These are phyloP conservation scores for Pelecanus crispus DNA, from an alignment of 2,113 vertebrate genomes.

Conservation along the genomic window DNA sequence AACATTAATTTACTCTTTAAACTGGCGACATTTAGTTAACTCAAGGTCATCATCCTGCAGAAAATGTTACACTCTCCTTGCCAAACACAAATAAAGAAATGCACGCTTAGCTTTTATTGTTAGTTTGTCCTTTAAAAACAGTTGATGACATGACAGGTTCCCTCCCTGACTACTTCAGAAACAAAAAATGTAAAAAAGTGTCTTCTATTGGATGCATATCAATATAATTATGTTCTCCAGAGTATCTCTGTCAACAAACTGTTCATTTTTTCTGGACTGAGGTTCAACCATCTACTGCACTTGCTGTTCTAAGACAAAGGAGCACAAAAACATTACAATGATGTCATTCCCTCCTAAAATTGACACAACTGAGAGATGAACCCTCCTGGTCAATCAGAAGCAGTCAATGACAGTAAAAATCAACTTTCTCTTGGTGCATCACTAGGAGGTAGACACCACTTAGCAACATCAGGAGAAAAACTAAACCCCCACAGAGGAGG, in stretches of 20 bases:
- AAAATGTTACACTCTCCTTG: slow-evolving; percentile 1
- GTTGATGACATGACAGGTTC: neutral
- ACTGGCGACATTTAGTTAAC: neutral
- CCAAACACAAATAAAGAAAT: slow-evolving; percentile 23
- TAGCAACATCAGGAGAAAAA: neutral
- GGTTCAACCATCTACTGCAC: neutral
- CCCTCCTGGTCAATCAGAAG: neutral
- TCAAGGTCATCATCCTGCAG: slow-evolving; percentile 27
- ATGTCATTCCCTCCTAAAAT: neutral
- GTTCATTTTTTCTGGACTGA: neutral
- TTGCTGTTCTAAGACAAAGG: neutral
- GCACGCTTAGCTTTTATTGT: neutral
- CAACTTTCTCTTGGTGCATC: neutral
- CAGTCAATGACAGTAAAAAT: neutral
- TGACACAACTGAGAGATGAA: neutral
- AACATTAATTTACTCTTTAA: slow-evolving; percentile 34
- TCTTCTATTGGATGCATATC: neutral
- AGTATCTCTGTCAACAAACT: neutral
- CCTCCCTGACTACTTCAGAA: neutral
- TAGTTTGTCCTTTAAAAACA: slow-evolving; percentile 24
- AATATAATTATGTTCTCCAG: neutral
- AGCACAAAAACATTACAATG: neutral
- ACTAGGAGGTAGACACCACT: neutral
- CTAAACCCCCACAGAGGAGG: neutral
- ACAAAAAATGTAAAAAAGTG: neutral